Evolutionary conservation across 2,113 vertebrate species (phyloP), one percentile per base, ranked within the genome.

Genomic region (Ammodytes marinus): DNA sequence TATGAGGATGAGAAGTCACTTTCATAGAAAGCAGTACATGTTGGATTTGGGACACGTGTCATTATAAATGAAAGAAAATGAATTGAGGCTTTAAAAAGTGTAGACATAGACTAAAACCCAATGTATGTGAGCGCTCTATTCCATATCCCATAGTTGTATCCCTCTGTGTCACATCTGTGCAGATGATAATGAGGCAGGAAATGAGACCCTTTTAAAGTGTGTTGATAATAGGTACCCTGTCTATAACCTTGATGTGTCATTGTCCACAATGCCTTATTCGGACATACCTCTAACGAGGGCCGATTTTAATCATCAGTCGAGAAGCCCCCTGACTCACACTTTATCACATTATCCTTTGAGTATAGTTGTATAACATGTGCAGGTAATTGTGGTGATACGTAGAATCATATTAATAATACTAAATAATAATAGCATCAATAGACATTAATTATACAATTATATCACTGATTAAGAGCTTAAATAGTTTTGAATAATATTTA

Each of bases 141-240:
- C 37, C 35, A 10, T 17, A 58, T 5, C 43, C 15, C 70, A 52
- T 17, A n/a, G 13, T 65, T 55, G 53, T 19, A 27, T 3, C 27
- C 15, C 35, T 61, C 10, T 66, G 50, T 69, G 50, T 70, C 68
- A 73, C 80, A 74, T 53, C 57, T 73, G 67, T 55, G 40, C 14
- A 80, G 59, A 64, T 69, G 46, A 80, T 59, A 46, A 53, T 73
- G 71, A 60, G 35, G 39, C 53, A 80, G 61, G 55, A 83, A 83
- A 60, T 7, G 9, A 52, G 39, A 57, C 43, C 53, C 45, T 74
- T 53, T 75, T 64, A 59, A 77, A 71, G 55, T 49, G 68, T 12
- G 40, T 74, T 79, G 37, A 67, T 75, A 69, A 81, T 57, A 40
- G 13, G 55, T 54, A 74, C 78, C 79, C 83, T 65, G 72, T 74